Base-by-base conservation (phyloP, 2,797 vertebrate species). In the Epinephelus coioides region DNA sequence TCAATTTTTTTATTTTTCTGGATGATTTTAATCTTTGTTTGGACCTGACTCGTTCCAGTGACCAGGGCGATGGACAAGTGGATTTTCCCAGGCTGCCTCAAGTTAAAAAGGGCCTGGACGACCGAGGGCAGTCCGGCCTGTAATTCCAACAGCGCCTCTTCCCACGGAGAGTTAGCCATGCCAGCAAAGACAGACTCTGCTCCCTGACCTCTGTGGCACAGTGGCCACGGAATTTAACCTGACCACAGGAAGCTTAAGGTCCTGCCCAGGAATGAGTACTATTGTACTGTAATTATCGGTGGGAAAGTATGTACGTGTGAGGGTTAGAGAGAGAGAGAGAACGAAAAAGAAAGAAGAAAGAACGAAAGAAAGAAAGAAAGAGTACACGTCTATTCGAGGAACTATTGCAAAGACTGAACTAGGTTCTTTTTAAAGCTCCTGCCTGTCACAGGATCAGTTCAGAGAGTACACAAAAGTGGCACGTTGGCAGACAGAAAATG, bases 161-260 rank as follows among this genome's bases (percentile, higher is more conserved):
- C 78, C 79, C 75, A 74, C 60, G 57, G 44, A 81, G 59, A 81
- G 71, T 64, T 55, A 78, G 54, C 51, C 23, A n/a, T 77, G 82
- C 86, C 73, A 88, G 59, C n/a, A 68, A 25, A 84, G 74, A 76
- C 76, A 59, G 72, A 88, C 65, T 82, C 67, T 74, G 68, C 67
- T 84, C 70, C 61, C 67, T 46, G 84, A 88, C 84, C 84, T 88
- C 85, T 82, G 88, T 86, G 86, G 88, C 80, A 72, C 60, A 78
- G 72, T 49, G 79, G 73, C 50, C 60, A 66, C 88, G 64, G 69
- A 67, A 84, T 87, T 90, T 90, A 88, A 80, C 84, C 75, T 79
- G 74, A 90, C 92, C 88, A 80, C 79, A 87, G 87, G 84, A 90
- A 87, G 88, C 90, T 79, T 84, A 82, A 68, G 78, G 83, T 91